Percentiles rank a stretch among this genome's conserved stretches.
Evolutionary conservation across 2,113 vertebrate genomes (phyloP).

Genomic region (Xenopus laevis): DNA sequence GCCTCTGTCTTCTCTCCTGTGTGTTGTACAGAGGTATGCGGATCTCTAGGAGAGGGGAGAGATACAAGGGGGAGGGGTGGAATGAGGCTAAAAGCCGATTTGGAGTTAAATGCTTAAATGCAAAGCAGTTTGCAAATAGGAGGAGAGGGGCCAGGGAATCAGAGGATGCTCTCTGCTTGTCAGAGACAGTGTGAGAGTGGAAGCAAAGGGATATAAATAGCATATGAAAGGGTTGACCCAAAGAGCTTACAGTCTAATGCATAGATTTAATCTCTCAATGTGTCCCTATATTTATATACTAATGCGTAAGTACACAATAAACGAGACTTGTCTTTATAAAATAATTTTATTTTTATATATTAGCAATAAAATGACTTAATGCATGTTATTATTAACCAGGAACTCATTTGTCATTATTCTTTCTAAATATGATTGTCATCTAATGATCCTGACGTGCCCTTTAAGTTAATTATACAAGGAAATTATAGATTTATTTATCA

Average conservation of each 20-base stretch:
- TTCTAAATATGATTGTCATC: too few species aligned
- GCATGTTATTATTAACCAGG: too few species aligned
- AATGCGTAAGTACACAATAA: too few species aligned
- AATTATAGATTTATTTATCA: too few species aligned
- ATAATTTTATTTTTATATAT: too few species aligned
- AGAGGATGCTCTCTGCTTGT: background rate
- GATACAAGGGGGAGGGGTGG: slow-evolving; percentile 8
- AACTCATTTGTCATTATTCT: too few species aligned
- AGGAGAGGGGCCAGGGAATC: slow-evolving; percentile 34
- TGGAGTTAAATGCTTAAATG: slow-evolving; percentile 46
- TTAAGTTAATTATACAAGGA: too few species aligned
- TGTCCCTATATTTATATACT: background rate
- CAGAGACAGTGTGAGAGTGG: background rate
- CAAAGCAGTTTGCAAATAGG: slow-evolving; percentile 45
- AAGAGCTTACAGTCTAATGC: slow-evolving; percentile 8
- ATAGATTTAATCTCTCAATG: background rate
- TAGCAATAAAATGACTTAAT: too few species aligned
- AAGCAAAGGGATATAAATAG: background rate
- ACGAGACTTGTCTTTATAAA: too few species aligned
- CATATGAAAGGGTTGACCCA: background rate
- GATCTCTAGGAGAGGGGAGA: slow-evolving; percentile 6
- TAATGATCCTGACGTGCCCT: too few species aligned
- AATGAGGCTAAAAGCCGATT: slow-evolving; percentile 43
- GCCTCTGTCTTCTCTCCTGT: slow-evolving; percentile 3
- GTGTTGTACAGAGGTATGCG: slow-evolving; percentile 26